Evolutionary conservation across 2,113 vertebrate genomes (phyloP).

Genomic region (Nannospalax galili): DNA sequence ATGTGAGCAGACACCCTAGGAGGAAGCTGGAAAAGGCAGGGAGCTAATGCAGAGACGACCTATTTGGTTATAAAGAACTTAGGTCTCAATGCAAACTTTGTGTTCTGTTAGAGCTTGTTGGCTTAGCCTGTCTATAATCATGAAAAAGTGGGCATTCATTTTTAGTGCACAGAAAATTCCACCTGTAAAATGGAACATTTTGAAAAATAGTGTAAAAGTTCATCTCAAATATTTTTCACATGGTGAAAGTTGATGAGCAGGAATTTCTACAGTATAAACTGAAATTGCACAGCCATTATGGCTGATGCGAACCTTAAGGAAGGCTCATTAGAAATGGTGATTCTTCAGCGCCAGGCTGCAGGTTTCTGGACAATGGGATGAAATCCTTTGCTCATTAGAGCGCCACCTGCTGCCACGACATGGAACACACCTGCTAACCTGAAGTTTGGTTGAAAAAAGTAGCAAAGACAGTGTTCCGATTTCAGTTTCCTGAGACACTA

Average conservation of each 20-base stretch:
- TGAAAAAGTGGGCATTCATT: background rate
- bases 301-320: rapidly evolving
- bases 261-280: background rate
- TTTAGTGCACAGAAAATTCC: background rate
- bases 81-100: rapidly evolving
- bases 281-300: background rate
- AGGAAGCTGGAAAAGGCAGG: background rate
- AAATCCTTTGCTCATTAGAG: rapidly evolving
- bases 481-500: background rate
- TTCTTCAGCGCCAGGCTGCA: rapidly evolving
- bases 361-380: no score
- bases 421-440: background rate
- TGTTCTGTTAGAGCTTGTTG: background rate
- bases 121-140: rapidly evolving
- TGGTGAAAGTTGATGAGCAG: background rate
- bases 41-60: rapidly evolving
- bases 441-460: background rate
- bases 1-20: rapidly evolving
- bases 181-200: background rate
- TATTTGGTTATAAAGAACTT: no score
- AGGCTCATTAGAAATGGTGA: rapidly evolving
- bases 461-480: background rate
- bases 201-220: background rate
- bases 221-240: background rate
- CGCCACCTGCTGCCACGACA: background rate